A percentile compares a stretch with the other conserved stretches of the same genome.
These are phyloP conservation scores for Ephydatia muelleri DNA, from an alignment of 37 sponge, comb jelly and placozoan genomes.

Conservation along the genomic window DNA sequence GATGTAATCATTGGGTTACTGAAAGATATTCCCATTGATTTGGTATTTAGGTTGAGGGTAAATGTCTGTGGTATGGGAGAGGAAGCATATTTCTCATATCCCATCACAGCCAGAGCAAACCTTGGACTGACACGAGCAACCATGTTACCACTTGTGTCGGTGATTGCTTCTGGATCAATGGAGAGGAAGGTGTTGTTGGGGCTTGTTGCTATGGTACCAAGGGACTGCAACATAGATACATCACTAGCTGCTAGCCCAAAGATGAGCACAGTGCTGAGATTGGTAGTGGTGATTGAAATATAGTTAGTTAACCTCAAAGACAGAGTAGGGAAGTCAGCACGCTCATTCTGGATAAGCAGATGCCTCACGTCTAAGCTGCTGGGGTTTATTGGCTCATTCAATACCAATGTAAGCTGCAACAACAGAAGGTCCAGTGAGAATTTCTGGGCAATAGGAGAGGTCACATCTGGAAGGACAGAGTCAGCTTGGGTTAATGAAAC, in stretches of 20 bases:
- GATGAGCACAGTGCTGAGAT: conserved; percentile 56
- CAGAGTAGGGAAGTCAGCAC: conserved; percentile 58
- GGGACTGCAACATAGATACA: conserved; percentile 56
- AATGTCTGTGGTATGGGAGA: conserved; percentile 62
- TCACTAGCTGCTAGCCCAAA: conserved; percentile 53
- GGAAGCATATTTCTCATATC: conserved; percentile 56
- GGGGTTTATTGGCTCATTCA: conserved; percentile 78
- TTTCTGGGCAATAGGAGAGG: conserved; percentile 46
- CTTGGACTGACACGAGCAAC: conserved; percentile 66
- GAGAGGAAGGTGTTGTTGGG: conserved; percentile 68
- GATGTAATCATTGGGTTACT: conserved; percentile 70
- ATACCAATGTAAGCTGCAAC: conserved; percentile 63
- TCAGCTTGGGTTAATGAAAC: conserved; percentile 2
- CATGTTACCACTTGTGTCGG: conserved; percentile 85
- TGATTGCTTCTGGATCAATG: conserved; percentile 77
- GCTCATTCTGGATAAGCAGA: conserved; percentile 62
- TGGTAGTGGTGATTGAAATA: conserved; percentile 21
- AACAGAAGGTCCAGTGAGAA: conserved; percentile 68
- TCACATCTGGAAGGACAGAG: conserved; percentile 50
- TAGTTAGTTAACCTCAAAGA: conserved; percentile 33
- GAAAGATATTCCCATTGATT: conserved; percentile 61
- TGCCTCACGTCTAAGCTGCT: conserved; percentile 75
- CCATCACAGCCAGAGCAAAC: conserved; percentile 48
- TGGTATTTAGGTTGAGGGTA: conserved; percentile 62
- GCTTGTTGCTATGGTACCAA: conserved; percentile 53